Percentiles rank a stretch among this genome's conserved stretches.
phyloP scores from a whole-genome alignment of 2,888 invertebrate species.

The Parasteatoda lunata region DNA sequence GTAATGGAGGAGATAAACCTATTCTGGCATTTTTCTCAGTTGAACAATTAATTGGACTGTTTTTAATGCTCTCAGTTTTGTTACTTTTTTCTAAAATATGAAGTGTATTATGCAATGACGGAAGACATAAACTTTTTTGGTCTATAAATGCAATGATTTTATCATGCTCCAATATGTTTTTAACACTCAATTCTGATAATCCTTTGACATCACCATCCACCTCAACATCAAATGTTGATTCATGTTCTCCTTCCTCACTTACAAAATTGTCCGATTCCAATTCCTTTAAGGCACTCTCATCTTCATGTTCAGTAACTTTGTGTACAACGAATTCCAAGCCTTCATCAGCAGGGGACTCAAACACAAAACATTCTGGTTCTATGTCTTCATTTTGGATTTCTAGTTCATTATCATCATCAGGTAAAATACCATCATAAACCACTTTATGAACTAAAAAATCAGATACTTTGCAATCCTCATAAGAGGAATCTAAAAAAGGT shows the following conservation, averaged over 20 bases:
- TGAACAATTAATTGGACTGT: background rate
- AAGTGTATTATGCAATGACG: slow-evolving; percentile 7
- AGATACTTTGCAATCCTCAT: slow-evolving; percentile 54
- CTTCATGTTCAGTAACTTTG: slow-evolving; percentile 62
- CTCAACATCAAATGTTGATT: slow-evolving; percentile 15
- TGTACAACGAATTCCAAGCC: slow-evolving; percentile 59
- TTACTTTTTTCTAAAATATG: background rate
- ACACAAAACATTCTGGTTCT: slow-evolving; percentile 16
- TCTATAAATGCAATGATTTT: slow-evolving; percentile 64
- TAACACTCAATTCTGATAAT: slow-evolving; percentile 52
- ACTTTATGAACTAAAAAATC: slow-evolving; percentile 67
- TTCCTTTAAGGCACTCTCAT: slow-evolving; percentile 48
- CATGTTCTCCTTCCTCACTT: slow-evolving; percentile 9
- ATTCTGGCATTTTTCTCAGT: slow-evolving; percentile 15
- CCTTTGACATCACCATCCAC: background rate
- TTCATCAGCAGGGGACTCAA: slow-evolving; percentile 34
- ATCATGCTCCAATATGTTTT: slow-evolving; percentile 63
- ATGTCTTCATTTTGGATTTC: slow-evolving; percentile 25
- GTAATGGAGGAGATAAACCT: slow-evolving; percentile 60
- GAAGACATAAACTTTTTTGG: slow-evolving; percentile 32
- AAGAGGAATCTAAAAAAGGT: background rate
- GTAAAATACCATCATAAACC: slow-evolving; percentile 56
- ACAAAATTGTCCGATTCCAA: slow-evolving; percentile 25
- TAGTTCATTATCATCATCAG: slow-evolving; percentile 48
- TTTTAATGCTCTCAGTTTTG: background rate